Evolutionary conservation across 2,113 vertebrate genomes (phyloP).

Genomic region (Halcyon malimbica): DNA sequence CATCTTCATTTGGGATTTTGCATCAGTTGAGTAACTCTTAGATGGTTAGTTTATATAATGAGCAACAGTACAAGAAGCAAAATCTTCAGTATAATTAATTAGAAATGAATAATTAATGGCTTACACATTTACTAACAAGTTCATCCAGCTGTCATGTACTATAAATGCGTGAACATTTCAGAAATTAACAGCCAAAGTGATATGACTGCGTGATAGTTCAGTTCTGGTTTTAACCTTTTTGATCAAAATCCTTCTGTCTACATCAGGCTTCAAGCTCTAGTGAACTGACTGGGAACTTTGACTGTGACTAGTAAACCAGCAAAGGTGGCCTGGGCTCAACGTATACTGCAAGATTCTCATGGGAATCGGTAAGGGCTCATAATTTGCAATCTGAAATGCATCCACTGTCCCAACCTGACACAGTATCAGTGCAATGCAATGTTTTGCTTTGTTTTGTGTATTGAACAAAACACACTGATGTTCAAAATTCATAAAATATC

Average conservation of each 20-base stretch:
- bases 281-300: background rate
- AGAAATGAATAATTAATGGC: constrained; percentile 41
- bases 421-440: too few relatives aligned
- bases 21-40: background rate
- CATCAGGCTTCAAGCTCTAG: background rate
- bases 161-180: background rate
- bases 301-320: background rate
- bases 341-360: background rate
- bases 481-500: background rate
- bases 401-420: background rate
- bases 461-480: background rate
- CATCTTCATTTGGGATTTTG: background rate
- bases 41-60: background rate
- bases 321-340: background rate
- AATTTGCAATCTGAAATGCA: background rate
- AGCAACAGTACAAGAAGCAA: background rate
- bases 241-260: background rate
- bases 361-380: background rate
- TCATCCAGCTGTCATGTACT: background rate
- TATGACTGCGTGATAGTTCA: background rate
- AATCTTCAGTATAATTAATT: constrained; percentile 46
- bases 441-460: background rate
- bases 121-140: background rate
- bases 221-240: background rate
- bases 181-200: background rate